Conservation (phyloP, 2,113 vertebrate genomes). For the Colius striatus region DNA sequence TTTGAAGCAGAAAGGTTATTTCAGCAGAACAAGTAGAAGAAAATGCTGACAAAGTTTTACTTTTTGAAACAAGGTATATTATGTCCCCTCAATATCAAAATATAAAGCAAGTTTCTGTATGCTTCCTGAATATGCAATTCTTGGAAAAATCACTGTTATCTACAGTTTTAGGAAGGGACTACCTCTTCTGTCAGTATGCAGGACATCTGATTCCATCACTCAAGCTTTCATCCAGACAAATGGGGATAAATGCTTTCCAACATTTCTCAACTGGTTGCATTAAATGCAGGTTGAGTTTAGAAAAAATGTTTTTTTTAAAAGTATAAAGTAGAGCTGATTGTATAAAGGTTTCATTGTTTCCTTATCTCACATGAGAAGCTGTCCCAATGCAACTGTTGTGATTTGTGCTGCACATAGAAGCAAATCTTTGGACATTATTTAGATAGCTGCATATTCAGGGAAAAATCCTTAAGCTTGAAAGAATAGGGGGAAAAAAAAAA, state of each 20-base stretch:
- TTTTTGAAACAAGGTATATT: not conserved
- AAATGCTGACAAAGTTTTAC: not conserved
- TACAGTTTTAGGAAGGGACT: not conserved
- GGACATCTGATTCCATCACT: not conserved
- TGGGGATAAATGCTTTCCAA: not conserved
- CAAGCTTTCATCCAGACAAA: not conserved
- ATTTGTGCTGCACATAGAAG: not conserved
- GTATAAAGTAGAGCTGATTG: not conserved
- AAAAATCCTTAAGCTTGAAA: not conserved
- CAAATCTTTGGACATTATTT: not conserved
- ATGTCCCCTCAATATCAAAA: not conserved
- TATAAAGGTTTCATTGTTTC: not conserved
- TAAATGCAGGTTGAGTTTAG: not conserved
- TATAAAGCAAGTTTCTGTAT: not conserved
- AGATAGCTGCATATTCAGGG: not conserved
- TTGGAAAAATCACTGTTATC: not conserved
- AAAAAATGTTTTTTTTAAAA: not conserved
- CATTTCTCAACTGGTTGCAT: not conserved
- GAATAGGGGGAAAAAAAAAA: rapidly evolving
- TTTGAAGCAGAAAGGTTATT: not conserved
- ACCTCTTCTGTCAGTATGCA: not conserved
- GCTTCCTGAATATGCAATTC: not conserved
- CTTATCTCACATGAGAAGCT: not conserved
- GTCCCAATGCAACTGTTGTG: rapidly evolving
- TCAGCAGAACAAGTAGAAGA: not conserved